Evolutionary conservation across 2,797 vertebrate species (phyloP).

Genomic region (Melanotaenia nigrans): DNA sequence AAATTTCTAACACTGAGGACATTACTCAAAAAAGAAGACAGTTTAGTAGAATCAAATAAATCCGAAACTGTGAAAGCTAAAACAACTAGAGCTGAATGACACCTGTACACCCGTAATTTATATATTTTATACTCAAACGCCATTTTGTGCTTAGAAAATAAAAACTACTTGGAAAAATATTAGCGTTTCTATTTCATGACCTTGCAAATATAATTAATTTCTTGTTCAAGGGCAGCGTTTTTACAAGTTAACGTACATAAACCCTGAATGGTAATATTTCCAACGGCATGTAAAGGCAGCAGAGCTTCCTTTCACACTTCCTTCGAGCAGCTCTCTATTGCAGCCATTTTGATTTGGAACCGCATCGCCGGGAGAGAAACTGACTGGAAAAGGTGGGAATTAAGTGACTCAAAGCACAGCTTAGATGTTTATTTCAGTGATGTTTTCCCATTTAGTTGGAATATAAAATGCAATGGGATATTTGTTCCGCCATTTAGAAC

Average conservation of each 20-base stretch:
- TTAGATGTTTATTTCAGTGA: neutral
- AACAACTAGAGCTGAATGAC: neutral
- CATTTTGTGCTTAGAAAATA: neutral
- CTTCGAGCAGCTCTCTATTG: conserved; percentile 41
- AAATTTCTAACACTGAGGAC: too few relatives aligned
- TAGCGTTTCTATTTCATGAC: neutral
- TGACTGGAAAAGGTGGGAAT: conserved; percentile 72
- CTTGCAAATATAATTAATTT: neutral
- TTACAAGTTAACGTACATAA: too few relatives aligned
- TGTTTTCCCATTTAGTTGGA: rapidly evolving
- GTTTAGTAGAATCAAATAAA: too few relatives aligned
- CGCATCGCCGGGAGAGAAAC: conserved; percentile 54
- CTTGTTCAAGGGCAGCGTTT: neutral
- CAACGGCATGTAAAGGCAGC: conserved; percentile 35
- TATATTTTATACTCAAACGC: neutral
- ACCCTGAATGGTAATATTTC: neutral
- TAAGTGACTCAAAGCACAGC: conserved; percentile 36
- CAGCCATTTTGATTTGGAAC: conserved; percentile 83
- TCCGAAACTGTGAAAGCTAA: too few relatives aligned
- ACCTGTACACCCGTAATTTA: neutral
- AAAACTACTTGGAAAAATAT: neutral
- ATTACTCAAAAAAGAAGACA: too few relatives aligned
- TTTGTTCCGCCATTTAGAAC: neutral
- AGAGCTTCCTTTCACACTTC: conserved; percentile 36
- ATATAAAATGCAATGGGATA: neutral